Evolutionary conservation across 53 echinoderm and acorn worm genomes (phyloP).

Genomic region (Holothuria leucospilota): DNA sequence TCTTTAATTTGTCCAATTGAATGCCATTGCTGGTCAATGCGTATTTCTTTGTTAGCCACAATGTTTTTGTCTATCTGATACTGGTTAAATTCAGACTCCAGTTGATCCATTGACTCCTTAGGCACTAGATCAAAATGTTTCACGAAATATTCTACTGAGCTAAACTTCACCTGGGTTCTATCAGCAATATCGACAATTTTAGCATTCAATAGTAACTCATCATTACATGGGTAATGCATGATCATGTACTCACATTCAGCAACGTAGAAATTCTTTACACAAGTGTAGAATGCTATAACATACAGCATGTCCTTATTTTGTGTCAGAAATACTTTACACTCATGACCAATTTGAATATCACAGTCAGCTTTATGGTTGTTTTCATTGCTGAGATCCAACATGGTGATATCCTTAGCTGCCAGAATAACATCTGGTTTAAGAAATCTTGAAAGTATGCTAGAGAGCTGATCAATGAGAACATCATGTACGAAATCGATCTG

Average conservation of each 20-base stretch:
- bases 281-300: conserved; percentile 27
- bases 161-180: conserved; percentile 43
- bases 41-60: conserved; percentile 1
- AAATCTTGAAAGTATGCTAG: conserved; percentile 47
- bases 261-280: conserved; percentile 47
- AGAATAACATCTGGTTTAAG: conserved; percentile 52
- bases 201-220: conserved; percentile 57
- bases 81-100: conserved; percentile 52
- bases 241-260: conserved; percentile 58
- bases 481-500: conserved; percentile 47
- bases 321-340: conserved; percentile 39
- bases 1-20: conserved; percentile 8
- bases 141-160: conserved; percentile 62
- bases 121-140: conserved; percentile 43
- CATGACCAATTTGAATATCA: conserved; percentile 55
- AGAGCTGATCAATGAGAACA: conserved; percentile 53
- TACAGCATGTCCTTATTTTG: conserved; percentile 50
- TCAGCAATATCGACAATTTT: conserved; percentile 46
- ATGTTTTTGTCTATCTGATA: conserved; percentile 56
- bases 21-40: conserved; percentile 58
- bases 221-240: conserved; percentile 54
- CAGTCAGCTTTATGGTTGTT: conserved; percentile 35
- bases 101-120: conserved; percentile 59
- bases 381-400: conserved; percentile 44
- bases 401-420: conserved; percentile 44